Percentiles rank a stretch among this genome's conserved stretches.
Evolutionary conservation across 64 coral and sea anemone species (phyloP).

Genomic region (Montipora capricornis): DNA sequence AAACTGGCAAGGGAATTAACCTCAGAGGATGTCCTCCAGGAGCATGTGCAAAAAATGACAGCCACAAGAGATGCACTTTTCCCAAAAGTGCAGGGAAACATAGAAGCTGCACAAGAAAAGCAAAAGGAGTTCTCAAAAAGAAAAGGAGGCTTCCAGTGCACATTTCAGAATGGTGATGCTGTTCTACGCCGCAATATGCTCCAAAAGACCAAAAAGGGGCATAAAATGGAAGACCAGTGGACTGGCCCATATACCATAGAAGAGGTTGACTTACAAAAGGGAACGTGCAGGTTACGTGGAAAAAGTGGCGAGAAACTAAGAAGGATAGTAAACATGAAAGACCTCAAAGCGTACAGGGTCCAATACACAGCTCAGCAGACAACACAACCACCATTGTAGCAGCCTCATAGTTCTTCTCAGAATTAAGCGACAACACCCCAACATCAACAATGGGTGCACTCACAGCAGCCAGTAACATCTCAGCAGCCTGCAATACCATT

Average conservation of each 20-base stretch:
- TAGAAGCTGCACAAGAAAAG: conserved; percentile 29
- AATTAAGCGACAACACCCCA: no score
- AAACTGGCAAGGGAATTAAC: background rate
- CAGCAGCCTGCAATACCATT: no score
- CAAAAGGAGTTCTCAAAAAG: background rate
- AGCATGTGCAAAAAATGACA: conserved; percentile 1
- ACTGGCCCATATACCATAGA: conserved; percentile 4
- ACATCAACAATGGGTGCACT: no score
- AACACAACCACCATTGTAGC: no score
- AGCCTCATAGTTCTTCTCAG: no score
- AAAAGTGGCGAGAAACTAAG: background rate
- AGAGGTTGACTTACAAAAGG: background rate
- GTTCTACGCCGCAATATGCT: conserved; percentile 28
- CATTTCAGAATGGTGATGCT: conserved; percentile 19
- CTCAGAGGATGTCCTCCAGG: background rate
- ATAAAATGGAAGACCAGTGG: conserved; percentile 51
- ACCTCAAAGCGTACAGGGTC: background rate
- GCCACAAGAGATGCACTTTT: background rate
- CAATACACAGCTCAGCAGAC: no score
- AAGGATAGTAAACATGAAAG: background rate
- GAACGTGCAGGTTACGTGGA: background rate
- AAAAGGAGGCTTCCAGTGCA: conserved; percentile 30
- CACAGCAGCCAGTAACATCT: no score
- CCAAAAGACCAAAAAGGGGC: conserved; percentile 30
- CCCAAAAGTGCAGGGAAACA: conserved; percentile 3